A percentile compares a stretch with the other conserved stretches of the same genome.
phyloP scores from a whole-genome alignment of 2,888 invertebrate species.

The Drosophila cognata region DNA sequence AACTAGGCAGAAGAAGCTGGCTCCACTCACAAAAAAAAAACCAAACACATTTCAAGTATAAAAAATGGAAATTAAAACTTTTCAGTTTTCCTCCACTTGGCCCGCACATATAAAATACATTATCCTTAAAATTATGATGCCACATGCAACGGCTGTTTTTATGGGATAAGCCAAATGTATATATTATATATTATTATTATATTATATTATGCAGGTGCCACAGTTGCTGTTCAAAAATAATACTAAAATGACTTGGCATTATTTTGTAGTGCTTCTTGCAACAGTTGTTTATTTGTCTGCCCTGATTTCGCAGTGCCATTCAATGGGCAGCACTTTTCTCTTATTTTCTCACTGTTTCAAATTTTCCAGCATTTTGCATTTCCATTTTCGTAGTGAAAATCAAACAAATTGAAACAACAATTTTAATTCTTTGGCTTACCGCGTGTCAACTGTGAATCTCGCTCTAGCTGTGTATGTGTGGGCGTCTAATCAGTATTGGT shows the following conservation, averaged over 20 bases:
- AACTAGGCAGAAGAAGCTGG: slow-evolving; percentile 44
- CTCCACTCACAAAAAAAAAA: slow-evolving; percentile 11
- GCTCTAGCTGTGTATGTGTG: slow-evolving; percentile 2
- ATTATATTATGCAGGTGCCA: not conserved
- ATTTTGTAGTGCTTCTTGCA: not conserved
- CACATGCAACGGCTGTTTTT: slow-evolving; percentile 17
- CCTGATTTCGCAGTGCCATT: slow-evolving; percentile 25
- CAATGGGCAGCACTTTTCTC: slow-evolving; percentile 62
- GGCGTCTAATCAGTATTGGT: slow-evolving; percentile 70
- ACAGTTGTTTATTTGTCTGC: not conserved
- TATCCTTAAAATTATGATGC: slow-evolving; percentile 66
- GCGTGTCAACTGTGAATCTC: slow-evolving; percentile 37
- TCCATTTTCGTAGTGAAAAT: slow-evolving; percentile 59
- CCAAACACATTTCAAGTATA: slow-evolving; percentile 61
- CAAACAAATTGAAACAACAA: slow-evolving; percentile 69
- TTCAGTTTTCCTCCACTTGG: slow-evolving; percentile 38
- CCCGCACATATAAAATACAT: slow-evolving; percentile 7
- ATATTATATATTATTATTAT: not conserved
- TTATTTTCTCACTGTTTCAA: slow-evolving; percentile 35
- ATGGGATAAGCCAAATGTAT: not conserved
- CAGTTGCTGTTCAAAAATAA: not conserved
- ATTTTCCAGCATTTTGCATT: slow-evolving; percentile 37
- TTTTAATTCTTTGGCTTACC: slow-evolving; percentile 63
- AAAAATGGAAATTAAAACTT: slow-evolving; percentile 77
- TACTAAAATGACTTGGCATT: slow-evolving; percentile 8